These are phyloP conservation scores for Lagorchestes hirsutus DNA, from an alignment of 2,797 vertebrate genomes.

Conservation along the genomic window DNA sequence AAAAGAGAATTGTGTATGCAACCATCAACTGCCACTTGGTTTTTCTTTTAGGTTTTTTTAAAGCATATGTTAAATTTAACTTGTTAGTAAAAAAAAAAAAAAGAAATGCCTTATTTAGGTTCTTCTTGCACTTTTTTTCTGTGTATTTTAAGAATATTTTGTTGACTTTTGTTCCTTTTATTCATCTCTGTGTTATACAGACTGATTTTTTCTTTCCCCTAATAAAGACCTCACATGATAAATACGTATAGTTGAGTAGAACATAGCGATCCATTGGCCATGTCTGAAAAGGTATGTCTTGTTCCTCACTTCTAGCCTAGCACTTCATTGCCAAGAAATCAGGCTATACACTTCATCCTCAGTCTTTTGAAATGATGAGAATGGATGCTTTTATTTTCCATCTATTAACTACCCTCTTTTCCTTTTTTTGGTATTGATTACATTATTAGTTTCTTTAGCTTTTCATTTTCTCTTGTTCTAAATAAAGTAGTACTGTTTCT, in stretches of 20 bases:
- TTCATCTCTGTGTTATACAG: neutral
- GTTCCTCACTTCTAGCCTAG: neutral
- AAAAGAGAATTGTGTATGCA: neutral
- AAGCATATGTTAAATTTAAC: neutral
- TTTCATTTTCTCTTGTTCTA: slow-evolving; percentile 46
- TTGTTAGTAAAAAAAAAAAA: neutral
- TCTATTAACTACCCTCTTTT: neutral
- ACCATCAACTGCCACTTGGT: neutral
- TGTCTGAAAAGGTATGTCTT: neutral
- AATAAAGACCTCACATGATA: neutral
- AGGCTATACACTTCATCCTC: neutral
- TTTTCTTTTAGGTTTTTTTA: neutral
- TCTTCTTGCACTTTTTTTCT: neutral
- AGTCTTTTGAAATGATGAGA: neutral
- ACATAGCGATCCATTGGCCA: neutral
- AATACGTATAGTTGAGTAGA: neutral
- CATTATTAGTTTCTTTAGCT: slow-evolving; percentile 16
- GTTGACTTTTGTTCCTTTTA: neutral
- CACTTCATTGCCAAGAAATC: neutral
- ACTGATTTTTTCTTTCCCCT: neutral
- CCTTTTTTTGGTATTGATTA: neutral
- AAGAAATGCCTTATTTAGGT: neutral
- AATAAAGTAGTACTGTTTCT: slow-evolving; percentile 44
- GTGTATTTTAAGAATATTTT: neutral
- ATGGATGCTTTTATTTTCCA: neutral